Evolutionary conservation across 2,797 vertebrate species (phyloP).

Genomic region (Hypotaenidia philippensis): DNA sequence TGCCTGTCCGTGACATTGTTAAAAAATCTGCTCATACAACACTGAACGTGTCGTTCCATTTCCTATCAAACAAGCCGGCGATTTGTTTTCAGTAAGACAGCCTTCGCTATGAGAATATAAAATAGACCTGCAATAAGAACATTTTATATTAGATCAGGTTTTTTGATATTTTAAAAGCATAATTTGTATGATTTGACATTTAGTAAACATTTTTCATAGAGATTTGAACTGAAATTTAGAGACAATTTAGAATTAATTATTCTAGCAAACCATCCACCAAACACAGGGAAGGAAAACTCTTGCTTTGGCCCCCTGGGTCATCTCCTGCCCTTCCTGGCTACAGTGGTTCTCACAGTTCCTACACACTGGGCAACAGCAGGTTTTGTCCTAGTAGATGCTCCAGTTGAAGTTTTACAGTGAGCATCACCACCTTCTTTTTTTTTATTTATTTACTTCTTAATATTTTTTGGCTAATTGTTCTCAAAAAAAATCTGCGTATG

Average conservation of each 20-base stretch:
- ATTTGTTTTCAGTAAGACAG: background rate
- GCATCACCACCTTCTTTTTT: background rate
- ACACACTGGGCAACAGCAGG: background rate
- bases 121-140: background rate
- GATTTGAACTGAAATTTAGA: background rate
- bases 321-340: background rate
- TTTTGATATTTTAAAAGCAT: background rate
- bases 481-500: background rate
- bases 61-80: background rate
- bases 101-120: background rate
- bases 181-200: background rate
- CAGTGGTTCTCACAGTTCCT: background rate
- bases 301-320: background rate
- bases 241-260: background rate
- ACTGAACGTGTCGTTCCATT: background rate
- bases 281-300: background rate
- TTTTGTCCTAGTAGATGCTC: conserved; percentile 1
- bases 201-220: background rate
- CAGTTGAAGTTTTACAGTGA: background rate
- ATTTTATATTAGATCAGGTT: background rate
- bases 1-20: background rate
- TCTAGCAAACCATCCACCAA: background rate
- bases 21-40: background rate
- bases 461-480: background rate
- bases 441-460: background rate